phyloP scores from a whole-genome alignment of 92 coral and sea anemone genomes.

The Epizoanthus illoricatus region DNA sequence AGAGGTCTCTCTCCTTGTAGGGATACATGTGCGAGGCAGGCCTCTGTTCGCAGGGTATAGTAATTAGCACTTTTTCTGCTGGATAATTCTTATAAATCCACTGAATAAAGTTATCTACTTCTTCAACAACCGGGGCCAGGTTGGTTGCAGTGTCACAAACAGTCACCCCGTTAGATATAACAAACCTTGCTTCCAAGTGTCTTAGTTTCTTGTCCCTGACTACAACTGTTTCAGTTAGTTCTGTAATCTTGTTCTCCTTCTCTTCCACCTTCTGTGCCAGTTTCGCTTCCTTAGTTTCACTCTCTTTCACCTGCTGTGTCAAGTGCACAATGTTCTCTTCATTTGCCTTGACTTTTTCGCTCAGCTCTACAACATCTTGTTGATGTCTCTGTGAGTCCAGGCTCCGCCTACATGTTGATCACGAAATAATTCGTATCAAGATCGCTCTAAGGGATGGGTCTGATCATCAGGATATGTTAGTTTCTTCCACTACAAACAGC shows the following conservation, averaged over 20 bases:
- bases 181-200: constrained; percentile 23
- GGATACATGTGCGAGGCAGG: too few species aligned
- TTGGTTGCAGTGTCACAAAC: too few species aligned
- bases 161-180: too few species aligned
- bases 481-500: neutral
- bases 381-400: constrained; percentile 1
- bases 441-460: neutral
- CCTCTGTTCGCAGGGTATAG: too few species aligned
- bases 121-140: too few species aligned
- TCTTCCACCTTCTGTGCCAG: constrained; percentile 43
- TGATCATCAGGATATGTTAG: neutral
- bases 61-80: too few species aligned
- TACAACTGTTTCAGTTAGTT: constrained; percentile 33
- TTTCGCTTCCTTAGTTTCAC: constrained; percentile 46
- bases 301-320: constrained; percentile 51
- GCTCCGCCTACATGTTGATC: neutral
- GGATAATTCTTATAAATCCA: too few species aligned
- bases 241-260: constrained; percentile 50
- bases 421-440: neutral
- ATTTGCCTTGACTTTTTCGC: constrained; percentile 42
- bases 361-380: constrained; percentile 31
- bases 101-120: too few species aligned
- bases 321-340: constrained; percentile 41
- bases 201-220: constrained; percentile 55
- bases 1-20: too few species aligned